Evolutionary conservation across 53 echinoderm and acorn worm genomes (phyloP).

Genomic region (Echinometra lucunter): DNA sequence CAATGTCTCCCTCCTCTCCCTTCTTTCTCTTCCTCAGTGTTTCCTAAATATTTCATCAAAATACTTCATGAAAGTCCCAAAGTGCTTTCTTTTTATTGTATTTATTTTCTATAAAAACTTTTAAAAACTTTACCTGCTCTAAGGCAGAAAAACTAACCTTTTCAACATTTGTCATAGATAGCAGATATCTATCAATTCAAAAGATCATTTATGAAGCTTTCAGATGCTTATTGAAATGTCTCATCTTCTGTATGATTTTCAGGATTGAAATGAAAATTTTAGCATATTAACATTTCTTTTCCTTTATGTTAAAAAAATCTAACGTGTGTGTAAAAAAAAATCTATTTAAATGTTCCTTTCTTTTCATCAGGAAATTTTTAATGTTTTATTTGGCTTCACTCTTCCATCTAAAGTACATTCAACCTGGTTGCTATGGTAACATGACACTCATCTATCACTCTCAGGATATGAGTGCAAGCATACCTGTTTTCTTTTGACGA

Average conservation of each 20-base stretch:
- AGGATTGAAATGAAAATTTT: neutral
- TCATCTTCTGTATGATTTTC: neutral
- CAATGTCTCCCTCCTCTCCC: neutral
- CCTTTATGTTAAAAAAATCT: neutral
- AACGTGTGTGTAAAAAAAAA: neutral
- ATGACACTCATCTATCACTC: constrained; percentile 1
- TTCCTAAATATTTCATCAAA: too few relatives aligned
- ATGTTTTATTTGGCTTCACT: neutral
- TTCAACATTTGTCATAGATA: too few relatives aligned
- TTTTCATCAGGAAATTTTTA: neutral
- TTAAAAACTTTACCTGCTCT: too few relatives aligned
- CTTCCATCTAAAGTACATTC: constrained; percentile 15
- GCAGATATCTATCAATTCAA: too few relatives aligned
- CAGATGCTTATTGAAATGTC: neutral
- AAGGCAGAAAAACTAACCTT: too few relatives aligned
- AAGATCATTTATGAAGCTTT: too few relatives aligned
- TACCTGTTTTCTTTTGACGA: constrained; percentile 54
- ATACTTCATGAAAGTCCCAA: too few relatives aligned
- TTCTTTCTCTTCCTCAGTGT: too few relatives aligned
- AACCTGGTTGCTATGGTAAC: constrained; percentile 30
- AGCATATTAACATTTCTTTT: neutral
- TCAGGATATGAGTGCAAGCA: constrained; percentile 21
- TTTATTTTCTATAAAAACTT: too few relatives aligned
- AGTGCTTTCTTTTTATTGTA: too few relatives aligned
- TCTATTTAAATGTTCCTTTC: neutral